phyloP scores from a whole-genome alignment of 2,888 invertebrate species.

The Callosobruchus maculatus region DNA sequence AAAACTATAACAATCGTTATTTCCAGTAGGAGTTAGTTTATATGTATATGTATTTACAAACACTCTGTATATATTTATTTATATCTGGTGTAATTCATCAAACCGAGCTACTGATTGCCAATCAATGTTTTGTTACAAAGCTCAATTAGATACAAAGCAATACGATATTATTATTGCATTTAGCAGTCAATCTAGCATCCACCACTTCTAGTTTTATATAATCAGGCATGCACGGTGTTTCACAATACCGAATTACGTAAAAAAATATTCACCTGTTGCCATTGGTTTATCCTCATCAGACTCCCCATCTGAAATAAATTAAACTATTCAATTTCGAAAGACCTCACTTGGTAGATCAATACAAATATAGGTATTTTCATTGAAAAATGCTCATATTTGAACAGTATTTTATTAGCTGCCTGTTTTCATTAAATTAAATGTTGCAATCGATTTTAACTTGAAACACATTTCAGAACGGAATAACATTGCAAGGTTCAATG shows the following conservation, averaged over 20 bases:
- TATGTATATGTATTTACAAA: not conserved
- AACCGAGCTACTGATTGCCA: not conserved
- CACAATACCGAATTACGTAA: constrained; percentile 4
- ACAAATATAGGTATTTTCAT: too few relatives aligned
- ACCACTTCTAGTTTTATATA: not conserved
- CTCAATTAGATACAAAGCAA: not conserved
- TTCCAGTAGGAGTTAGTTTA: not conserved
- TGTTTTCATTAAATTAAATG: too few relatives aligned
- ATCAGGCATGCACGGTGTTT: not conserved
- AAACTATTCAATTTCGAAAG: constrained; percentile 11
- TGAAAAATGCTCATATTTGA: too few relatives aligned
- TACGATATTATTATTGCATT: not conserved
- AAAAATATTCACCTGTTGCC: constrained; percentile 28
- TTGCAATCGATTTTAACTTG: too few relatives aligned
- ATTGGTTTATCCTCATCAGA: constrained; percentile 32
- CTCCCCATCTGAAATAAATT: constrained; percentile 33
- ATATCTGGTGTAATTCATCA: not conserved
- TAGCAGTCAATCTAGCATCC: not conserved
- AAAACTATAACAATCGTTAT: not conserved
- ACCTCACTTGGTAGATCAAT: too few relatives aligned
- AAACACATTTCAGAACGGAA: too few relatives aligned
- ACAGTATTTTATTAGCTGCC: too few relatives aligned
- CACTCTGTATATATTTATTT: not conserved
- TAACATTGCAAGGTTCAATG: too few relatives aligned
- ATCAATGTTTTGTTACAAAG: not conserved